Conservation (phyloP, 1,140 invertebrate genomes). For the Coboldia fuscipes region DNA sequence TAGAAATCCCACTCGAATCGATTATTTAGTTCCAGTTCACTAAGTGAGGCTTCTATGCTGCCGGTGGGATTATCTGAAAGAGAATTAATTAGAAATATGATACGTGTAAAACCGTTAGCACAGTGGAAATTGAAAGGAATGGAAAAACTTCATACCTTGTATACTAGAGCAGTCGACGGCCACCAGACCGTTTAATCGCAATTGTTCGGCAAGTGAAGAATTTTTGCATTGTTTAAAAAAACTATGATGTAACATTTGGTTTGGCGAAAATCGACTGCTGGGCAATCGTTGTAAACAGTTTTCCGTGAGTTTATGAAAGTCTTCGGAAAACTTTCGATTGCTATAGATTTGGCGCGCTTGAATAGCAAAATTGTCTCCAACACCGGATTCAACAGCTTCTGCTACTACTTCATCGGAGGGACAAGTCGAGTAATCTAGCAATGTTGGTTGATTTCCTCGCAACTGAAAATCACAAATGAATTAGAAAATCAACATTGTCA, state of each 20-base stretch:
- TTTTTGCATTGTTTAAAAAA: slow-evolving; percentile 46
- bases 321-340: slow-evolving; percentile 38
- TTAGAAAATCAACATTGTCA: no score
- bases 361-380: slow-evolving; percentile 9
- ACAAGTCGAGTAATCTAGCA: slow-evolving; percentile 57
- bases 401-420: slow-evolving; percentile 18
- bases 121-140: neutral
- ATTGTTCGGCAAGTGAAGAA: slow-evolving; percentile 10
- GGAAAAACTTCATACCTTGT: slow-evolving; percentile 4
- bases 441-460: slow-evolving; percentile 47
- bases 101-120: no score
- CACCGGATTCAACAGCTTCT: slow-evolving; percentile 7
- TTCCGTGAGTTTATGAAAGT: slow-evolving; percentile 54
- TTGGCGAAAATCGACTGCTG: slow-evolving; percentile 36
- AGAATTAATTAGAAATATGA: no score
- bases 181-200: slow-evolving; percentile 8
- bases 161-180: slow-evolving; percentile 7
- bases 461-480: no score
- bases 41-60: no score
- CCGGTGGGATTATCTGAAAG: no score
- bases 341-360: slow-evolving; percentile 22
- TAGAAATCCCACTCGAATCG: no score
- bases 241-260: slow-evolving; percentile 41
- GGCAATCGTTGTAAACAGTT: slow-evolving; percentile 35
- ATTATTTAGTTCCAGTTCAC: no score